Evolutionary conservation across 1,140 invertebrate genomes (phyloP), one percentile per base, ranked within the genome.

Genomic region (Heliconius eleuchia): DNA sequence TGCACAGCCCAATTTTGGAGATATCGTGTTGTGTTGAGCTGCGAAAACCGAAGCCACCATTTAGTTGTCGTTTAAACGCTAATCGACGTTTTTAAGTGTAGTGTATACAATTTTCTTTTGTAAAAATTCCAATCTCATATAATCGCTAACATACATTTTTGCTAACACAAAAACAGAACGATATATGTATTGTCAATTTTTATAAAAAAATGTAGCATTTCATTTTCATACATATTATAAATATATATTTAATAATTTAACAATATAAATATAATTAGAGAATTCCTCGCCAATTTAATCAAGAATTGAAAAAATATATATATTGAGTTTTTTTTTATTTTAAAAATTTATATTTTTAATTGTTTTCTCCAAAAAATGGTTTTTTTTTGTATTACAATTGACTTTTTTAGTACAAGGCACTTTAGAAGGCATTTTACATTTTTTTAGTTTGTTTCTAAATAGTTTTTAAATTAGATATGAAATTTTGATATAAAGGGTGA

Each of bases 141-240:
- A 74, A 66, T 83, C 79, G 73, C 83, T 60, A 78, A 84, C 80
- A 55, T 81, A 76, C 79, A 83, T 79, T 84, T 84, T 84, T 84
- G 83, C 77, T n/a, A 34, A 46, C 23, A 75, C 79, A 81, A 83
- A 84, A 84, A 84, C 82, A 83, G 83, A 81, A 78, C 81, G 83
- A 82, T 79, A 82, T 34, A 75, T 23, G 52, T 46, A 75, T 79
- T 79, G 60, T 11, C 13, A 66, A 30, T 30, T 66, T 30, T 66
- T 66, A 66, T 23, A 66, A 66, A 9, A 30, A 66, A 57, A 66
- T 4, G 1, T 16, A 30, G 60, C 27, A 66, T 66, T 66, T 66
- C 9, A 23, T 23, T 57, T 46, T 5, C 13, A 23, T 57, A 57
- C 19, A 57, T 23, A 23, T 57, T 23, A 23, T 23, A 23, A 23